Base-by-base conservation (phyloP, 1,140 invertebrate species). In the Pseudomyrmex flavicornis region DNA sequence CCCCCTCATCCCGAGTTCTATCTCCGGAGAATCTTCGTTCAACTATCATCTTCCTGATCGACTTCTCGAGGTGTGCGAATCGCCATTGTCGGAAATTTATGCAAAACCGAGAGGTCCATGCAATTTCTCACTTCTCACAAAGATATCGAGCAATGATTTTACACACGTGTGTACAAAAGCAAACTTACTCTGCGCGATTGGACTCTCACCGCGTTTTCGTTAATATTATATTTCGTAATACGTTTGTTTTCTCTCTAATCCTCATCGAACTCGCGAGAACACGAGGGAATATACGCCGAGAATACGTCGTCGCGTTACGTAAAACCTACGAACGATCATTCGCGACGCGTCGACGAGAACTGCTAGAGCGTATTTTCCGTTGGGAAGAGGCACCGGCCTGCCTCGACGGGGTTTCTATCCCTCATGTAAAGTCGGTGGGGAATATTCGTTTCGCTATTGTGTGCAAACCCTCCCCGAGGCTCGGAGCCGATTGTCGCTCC, bases 361-460 rank as follows among this genome's bases (percentile, higher is more conserved):
- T 52, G 35, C 85, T 90, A 88, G 88, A 59, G 54, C 85, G 84
- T 77, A 73, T 58, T 79, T 77, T 85, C 52, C 85, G 72, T 74
- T 88, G 48, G 70, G 85, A 90, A 88, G 75, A 90, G 84, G 76
- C 82, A 82, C 59, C n/a, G 26, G 65, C 22, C 72, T 56, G 70
- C 79, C 61, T 79, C 80, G 83, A 69, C 2, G 66, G 80, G 84
- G 84, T 52, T 89, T 87, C 88, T 59, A 85, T 85, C 90, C 90
- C 83, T 90, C 85, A 61, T 75, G 26, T 73, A 84, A 83, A 85
- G 74, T 77, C 82, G 75, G 68, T 61, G 83, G 86, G 77, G 87
- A 68, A 85, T 87, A 82, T 87, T 83, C 89, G 74, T 84, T 90
- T 87, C 63, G 59, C 59, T 74, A 88, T 90, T 90, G 85, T 90